These are phyloP conservation scores for Hecatera dysodea DNA, from an alignment of 2,888 invertebrate genomes.

Conservation along the genomic window DNA sequence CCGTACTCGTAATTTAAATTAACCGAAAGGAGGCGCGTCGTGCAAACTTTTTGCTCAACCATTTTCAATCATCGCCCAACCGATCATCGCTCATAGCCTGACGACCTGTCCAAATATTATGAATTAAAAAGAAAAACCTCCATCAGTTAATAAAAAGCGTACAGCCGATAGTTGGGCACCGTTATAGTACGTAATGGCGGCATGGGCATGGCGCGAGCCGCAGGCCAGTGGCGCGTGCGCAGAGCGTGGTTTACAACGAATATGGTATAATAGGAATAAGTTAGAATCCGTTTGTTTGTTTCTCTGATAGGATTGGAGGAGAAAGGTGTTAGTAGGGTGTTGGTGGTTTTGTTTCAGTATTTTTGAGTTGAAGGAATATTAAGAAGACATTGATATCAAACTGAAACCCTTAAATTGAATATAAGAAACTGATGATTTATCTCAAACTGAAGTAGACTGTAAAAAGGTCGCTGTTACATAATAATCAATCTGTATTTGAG, in stretches of 20 bases:
- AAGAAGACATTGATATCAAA: not conserved
- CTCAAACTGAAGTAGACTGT: not conserved
- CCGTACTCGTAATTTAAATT: not conserved
- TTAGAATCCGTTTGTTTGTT: slow-evolving; percentile 63
- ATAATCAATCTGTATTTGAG: not conserved
- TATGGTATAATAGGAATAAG: slow-evolving; percentile 66
- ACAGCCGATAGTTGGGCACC: slow-evolving; percentile 53
- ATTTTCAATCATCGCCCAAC: slow-evolving; percentile 39
- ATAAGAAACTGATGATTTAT: not conserved
- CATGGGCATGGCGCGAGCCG: slow-evolving; percentile 56
- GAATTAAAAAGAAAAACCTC: slow-evolving; percentile 47
- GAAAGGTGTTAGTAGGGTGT: slow-evolving; percentile 21
- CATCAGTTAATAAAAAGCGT: slow-evolving; percentile 48
- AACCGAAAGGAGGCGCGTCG: slow-evolving; percentile 3
- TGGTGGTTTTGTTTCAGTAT: slow-evolving; percentile 4
- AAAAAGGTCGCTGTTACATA: not conserved
- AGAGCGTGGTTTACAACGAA: slow-evolving; percentile 55
- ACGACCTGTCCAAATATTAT: slow-evolving; percentile 51
- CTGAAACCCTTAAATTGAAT: not conserved
- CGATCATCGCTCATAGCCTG: slow-evolving; percentile 30
- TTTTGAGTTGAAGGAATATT: too few relatives aligned
- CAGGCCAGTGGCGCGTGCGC: slow-evolving; percentile 67
- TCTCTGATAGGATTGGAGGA: slow-evolving; percentile 36
- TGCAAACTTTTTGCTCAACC: slow-evolving; percentile 25
- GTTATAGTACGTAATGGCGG: slow-evolving; percentile 62